These are phyloP conservation scores for Hypsopygia costalis DNA, from an alignment of 2,888 invertebrate species.

Conservation along the genomic window DNA sequence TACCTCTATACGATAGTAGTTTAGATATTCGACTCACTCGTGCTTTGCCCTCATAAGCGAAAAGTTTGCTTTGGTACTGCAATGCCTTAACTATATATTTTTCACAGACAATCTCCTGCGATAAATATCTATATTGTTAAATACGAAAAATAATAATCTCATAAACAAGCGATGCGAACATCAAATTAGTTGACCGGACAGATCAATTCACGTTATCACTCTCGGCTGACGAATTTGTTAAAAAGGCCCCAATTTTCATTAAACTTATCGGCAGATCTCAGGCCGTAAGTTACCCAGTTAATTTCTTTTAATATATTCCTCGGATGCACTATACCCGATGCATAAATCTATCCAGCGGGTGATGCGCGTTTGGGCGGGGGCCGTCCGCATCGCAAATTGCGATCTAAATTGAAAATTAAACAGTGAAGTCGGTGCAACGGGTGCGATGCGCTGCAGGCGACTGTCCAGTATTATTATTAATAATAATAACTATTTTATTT, in stretches of 20 bases:
- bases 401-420: conserved; percentile 82
- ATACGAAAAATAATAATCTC: too few relatives aligned
- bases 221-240: conserved; percentile 60
- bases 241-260: conserved; percentile 70
- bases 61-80: too few relatives aligned
- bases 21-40: too few relatives aligned
- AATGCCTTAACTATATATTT: too few relatives aligned
- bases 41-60: too few relatives aligned
- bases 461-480: neutral
- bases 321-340: conserved; percentile 32
- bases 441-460: conserved; percentile 28
- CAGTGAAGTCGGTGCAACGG: conserved; percentile 42
- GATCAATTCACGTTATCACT: conserved; percentile 18
- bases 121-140: too few relatives aligned
- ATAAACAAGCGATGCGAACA: neutral
- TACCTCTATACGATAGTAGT: too few relatives aligned
- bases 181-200: neutral
- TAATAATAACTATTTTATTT: neutral
- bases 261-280: conserved; percentile 58
- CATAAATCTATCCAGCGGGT: conserved; percentile 74
- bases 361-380: conserved; percentile 74
- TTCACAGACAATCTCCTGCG: too few relatives aligned
- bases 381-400: conserved; percentile 76
- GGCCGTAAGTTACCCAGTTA: conserved; percentile 70
- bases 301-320: conserved; percentile 74